Base-by-base conservation (phyloP, 1,140 invertebrate species). In the Heliconius nattereri region DNA sequence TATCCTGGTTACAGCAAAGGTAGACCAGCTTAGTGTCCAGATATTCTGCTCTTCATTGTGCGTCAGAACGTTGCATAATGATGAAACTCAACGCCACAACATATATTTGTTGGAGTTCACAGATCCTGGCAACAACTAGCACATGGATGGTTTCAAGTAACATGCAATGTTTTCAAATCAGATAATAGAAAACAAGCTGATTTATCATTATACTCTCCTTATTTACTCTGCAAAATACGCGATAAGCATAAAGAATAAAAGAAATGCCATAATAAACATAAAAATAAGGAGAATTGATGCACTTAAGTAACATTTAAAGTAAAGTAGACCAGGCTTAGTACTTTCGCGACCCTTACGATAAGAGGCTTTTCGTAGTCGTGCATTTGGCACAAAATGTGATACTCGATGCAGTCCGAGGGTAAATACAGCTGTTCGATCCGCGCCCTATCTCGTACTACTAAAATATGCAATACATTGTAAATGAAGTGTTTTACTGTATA, bases 341-440 rank as follows among this genome's bases (percentile, higher is more conserved):
- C 37, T 71, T 9, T 66, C 74, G 6, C 20, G 13, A 60, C 77
- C 71, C 77, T 60, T n/a, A 26, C 26, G 52, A 37, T 35, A 40
- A 57, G 76, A 78, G 76, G 49, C 52, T 73, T 72, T 78, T 60
- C 40, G 40, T 45, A 6, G 71, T 32, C n/a, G 66, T 72, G 70
- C 78, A 79, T 80, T 80, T 80, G 78, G 78, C 74, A 80, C 78
- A 76, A 73, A 72, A 37, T 20, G 40, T 60, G 72, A 75, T 73
- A 76, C 66, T 76, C 70, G 37, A 37, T 32, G 29, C 16, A 20
- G 20, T 66, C 7, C 40, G 74, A 29, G 70, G 70, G 72, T 60
- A 72, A 79, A 72, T 76, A 80, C 78, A 80, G 78, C 49, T 80
- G 71, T 45, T 26, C n/a, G n/a, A 52, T 71, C 40, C 66, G 37